Percentiles rank a stretch among this genome's conserved stretches.
phyloP scores from a whole-genome alignment of 2,888 invertebrate genomes.

The Aleiodes testaceus region DNA sequence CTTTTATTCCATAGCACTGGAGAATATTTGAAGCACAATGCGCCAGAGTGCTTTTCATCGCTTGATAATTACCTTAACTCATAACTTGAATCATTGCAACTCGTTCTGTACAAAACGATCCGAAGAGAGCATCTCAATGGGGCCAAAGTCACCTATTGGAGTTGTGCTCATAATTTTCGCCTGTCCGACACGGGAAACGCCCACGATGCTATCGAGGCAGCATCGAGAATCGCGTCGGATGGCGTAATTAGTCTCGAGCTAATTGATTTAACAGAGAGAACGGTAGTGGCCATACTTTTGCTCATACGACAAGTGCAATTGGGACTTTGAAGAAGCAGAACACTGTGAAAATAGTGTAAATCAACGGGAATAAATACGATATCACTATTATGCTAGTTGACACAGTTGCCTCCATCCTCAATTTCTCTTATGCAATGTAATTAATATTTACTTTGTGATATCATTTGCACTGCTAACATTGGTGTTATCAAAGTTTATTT shows the following conservation, averaged over 20 bases:
- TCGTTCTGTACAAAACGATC: background rate
- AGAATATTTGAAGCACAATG: too few species aligned
- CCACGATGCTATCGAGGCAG: constrained; percentile 44
- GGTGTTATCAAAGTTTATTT: too few species aligned
- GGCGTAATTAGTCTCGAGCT: constrained; percentile 44
- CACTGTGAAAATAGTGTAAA: background rate
- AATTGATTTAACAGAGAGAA: constrained; percentile 41
- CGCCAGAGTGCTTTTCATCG: too few species aligned
- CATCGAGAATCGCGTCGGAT: constrained; percentile 44
- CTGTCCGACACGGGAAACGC: constrained; percentile 46
- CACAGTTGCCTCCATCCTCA: too few species aligned
- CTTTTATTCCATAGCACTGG: too few species aligned
- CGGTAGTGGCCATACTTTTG: background rate
- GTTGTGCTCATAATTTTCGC: constrained; percentile 47
- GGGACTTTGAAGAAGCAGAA: background rate
- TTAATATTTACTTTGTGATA: too few species aligned
- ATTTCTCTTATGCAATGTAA: too few species aligned
- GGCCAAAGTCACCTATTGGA: constrained; percentile 12
- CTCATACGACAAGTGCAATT: background rate
- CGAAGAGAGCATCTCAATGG: constrained; percentile 17
- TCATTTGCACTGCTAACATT: too few species aligned
- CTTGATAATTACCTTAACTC: too few species aligned
- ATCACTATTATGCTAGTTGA: too few species aligned
- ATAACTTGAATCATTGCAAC: too few species aligned
- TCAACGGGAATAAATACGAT: too few species aligned